These are phyloP conservation scores for Nyctalus aviator DNA, from an alignment of 2,797 vertebrate species.

Conservation along the genomic window DNA sequence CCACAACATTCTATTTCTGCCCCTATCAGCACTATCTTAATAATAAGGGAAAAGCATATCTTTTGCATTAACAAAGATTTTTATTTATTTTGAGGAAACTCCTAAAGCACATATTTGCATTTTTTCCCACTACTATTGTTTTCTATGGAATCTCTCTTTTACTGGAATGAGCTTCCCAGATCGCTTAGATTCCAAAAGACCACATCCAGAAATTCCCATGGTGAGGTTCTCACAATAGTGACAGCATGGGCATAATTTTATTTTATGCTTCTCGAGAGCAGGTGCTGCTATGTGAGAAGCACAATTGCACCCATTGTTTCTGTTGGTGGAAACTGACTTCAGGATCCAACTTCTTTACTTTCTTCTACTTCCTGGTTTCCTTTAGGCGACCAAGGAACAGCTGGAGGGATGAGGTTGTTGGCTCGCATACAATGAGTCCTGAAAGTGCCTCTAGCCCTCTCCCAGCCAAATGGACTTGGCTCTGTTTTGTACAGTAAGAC, in stretches of 20 bases:
- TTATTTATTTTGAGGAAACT: background rate
- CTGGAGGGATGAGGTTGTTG: constrained; percentile 55
- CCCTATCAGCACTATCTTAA: background rate
- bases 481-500: background rate
- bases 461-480: constrained; percentile 8
- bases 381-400: constrained; percentile 59
- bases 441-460: background rate
- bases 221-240: background rate
- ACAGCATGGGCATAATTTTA: background rate
- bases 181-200: background rate
- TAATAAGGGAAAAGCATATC: background rate
- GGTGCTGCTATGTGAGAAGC: background rate
- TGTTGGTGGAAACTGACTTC: background rate
- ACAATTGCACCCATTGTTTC: constrained; percentile 60
- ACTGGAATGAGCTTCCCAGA: background rate
- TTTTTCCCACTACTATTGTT: constrained; percentile 21
- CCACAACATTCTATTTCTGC: too few species aligned
- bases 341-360: constrained; percentile 53
- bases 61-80: constrained; percentile 26
- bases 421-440: constrained; percentile 17
- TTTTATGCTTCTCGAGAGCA: background rate
- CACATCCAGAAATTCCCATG: background rate
- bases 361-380: constrained; percentile 62
- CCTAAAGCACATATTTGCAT: background rate
- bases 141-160: constrained; percentile 13